phyloP scores from a whole-genome alignment of 1,140 invertebrate species.

The Drosophila melanica region DNA sequence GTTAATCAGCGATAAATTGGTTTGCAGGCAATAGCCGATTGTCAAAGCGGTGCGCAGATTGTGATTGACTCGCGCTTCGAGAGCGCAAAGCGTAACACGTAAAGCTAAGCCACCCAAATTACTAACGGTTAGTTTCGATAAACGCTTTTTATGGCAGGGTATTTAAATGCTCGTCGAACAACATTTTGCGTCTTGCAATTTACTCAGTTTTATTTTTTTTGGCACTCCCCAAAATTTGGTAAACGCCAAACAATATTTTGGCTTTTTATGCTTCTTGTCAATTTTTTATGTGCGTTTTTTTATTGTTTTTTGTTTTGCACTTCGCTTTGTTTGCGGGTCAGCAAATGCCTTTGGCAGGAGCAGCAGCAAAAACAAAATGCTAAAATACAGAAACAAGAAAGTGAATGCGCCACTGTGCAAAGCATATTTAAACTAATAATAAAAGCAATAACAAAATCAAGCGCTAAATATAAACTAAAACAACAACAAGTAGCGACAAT shows the following conservation, averaged over 20 bases:
- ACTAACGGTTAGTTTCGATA: not conserved
- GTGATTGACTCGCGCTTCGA: not conserved
- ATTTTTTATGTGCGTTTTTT: not conserved
- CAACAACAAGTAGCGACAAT: not conserved
- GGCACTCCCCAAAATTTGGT: not conserved
- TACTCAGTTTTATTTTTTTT: not conserved
- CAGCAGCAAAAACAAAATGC: constrained; percentile 7
- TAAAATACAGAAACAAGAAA: constrained; percentile 6
- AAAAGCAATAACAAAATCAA: constrained; percentile 5
- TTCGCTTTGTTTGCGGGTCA: constrained; percentile 13
- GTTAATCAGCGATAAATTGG: constrained; percentile 38
- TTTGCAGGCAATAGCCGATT: constrained; percentile 23
- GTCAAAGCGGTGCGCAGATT: not conserved
- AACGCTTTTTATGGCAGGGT: not conserved
- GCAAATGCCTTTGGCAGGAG: constrained; percentile 13
- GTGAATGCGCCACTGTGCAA: not conserved
- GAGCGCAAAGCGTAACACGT: not conserved
- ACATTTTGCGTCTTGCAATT: not conserved
- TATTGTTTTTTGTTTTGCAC: not conserved
- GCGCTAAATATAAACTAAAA: constrained; percentile 20
- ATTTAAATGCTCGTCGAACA: not conserved
- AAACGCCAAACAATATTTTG: constrained; percentile 9
- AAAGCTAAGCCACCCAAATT: not conserved
- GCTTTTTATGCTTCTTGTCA: not conserved
- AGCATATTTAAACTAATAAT: constrained; percentile 13